A percentile compares a stretch with the other conserved stretches of the same genome.
Evolutionary conservation across 2,113 vertebrate species (phyloP).

Genomic region (Azemiops feae): DNA sequence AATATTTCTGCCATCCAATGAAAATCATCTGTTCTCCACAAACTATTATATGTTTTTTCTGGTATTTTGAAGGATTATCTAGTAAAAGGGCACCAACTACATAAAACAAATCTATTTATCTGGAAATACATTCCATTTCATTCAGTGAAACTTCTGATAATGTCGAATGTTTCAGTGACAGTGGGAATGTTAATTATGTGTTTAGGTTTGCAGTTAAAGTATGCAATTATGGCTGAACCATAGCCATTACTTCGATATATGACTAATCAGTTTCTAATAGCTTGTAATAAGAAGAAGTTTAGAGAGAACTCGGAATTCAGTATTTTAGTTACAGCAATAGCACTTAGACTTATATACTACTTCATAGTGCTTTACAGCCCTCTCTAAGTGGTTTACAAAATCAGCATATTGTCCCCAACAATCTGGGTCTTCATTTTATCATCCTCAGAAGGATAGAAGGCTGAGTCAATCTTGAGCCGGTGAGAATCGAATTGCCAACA

Average conservation of each 20-base stretch:
- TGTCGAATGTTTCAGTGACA: neutral
- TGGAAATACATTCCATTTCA: neutral
- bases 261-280: slow-evolving; percentile 8
- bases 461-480: neutral
- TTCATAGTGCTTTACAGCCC: neutral
- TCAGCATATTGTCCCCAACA: neutral
- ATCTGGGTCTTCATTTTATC: neutral
- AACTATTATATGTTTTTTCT: slow-evolving; percentile 10
- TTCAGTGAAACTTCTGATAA: neutral
- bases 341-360: neutral
- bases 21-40: slow-evolving; percentile 15
- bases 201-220: neutral
- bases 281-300: neutral
- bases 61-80: slow-evolving; percentile 38
- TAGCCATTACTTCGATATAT: slow-evolving; percentile 17
- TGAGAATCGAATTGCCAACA: neutral
- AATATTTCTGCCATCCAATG: slow-evolving; percentile 44
- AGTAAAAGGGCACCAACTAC: slow-evolving; percentile 7
- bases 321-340: neutral
- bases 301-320: neutral
- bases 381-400: neutral
- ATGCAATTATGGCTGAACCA: neutral
- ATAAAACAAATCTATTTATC: neutral
- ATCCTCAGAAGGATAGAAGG: neutral
- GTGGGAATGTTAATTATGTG: neutral